Evolutionary conservation across 2,113 vertebrate species (phyloP).

Genomic region (Pituophis catenifer): DNA sequence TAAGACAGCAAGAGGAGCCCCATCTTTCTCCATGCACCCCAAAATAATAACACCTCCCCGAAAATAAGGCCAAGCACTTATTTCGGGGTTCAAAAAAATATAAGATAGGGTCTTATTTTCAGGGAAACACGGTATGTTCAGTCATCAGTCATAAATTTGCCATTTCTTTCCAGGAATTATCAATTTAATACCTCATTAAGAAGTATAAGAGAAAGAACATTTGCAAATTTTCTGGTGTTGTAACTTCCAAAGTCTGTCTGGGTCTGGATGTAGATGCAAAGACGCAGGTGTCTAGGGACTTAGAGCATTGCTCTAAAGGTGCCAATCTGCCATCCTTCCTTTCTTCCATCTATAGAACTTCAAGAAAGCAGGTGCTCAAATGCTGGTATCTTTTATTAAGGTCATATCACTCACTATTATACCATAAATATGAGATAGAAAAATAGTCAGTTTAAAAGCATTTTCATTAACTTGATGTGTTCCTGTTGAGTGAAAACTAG

Average conservation of each 20-base stretch:
- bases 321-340: slow-evolving; percentile 9
- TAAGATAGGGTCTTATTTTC: no score
- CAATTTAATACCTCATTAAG: slow-evolving; percentile 60
- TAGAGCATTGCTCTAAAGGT: slow-evolving; percentile 25
- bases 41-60: no score
- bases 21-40: no score
- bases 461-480: slow-evolving; percentile 28
- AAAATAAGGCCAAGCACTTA: no score
- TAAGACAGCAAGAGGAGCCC: no score
- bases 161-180: neutral
- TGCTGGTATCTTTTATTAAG: slow-evolving; percentile 2
- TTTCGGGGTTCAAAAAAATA: no score
- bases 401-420: slow-evolving; percentile 6
- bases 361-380: slow-evolving; percentile 4
- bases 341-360: neutral
- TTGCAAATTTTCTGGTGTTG: slow-evolving; percentile 42
- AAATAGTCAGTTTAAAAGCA: neutral
- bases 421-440: slow-evolving; percentile 13
- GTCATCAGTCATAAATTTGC: neutral
- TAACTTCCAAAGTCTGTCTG: slow-evolving; percentile 46
- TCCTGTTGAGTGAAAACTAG: slow-evolving; percentile 30
- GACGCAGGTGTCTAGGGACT: neutral
- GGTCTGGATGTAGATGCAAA: slow-evolving; percentile 34
- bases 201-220: slow-evolving; percentile 33
- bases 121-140: neutral